Base-by-base conservation (phyloP, 2,888 invertebrate species). In the Congeria kusceri region DNA sequence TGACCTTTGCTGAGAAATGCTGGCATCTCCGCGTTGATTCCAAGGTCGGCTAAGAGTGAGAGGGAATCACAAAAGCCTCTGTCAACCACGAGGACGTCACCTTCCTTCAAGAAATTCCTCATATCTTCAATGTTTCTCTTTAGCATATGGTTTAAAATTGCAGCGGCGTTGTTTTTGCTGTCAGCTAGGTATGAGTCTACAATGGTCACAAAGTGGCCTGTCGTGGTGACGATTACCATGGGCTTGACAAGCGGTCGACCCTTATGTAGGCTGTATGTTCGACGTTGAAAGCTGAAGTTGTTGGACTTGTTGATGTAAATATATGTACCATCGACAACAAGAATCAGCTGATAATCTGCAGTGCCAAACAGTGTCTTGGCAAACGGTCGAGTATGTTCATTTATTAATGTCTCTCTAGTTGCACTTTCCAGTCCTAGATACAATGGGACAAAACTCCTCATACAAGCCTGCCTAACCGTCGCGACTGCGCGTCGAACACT, bases 241-340 rank as follows among this genome's bases (percentile, higher is more conserved):
- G 81, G 77, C 65, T 83, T 81, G 18, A 83, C 69, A 1, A 79
- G 57, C 3, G 76, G 76, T n/a, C 77, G 28, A 13, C 77, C 76
- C 64, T 85, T 80, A 46, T 83, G 80, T 7, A 79, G 9, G 23
- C 75, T 70, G 39, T 59, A 85, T 0, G 73, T 49, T 4, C 77
- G 59, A 15, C 79, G 25, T 63, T 81, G 79, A 44, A 84, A 84
- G 0, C 27, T 3, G 29, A 80, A 82, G 44, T 84, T 74, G 46
- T 70, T 64, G 18, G 65, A 69, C 32, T 84, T 81, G 1, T 81
- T n/a, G 13, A 81, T 79, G 39, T 75, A 84, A 18, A 79, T 80
- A 29, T 77, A 85, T n/a, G 80, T 85, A 3, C 80, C 80, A 65
- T 82, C 82, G 11, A 82, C n/a, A 3, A 78, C 82, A 5, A 84